phyloP scores from a whole-genome alignment of 2,888 invertebrate species.

The Limnephilus lunatus region DNA sequence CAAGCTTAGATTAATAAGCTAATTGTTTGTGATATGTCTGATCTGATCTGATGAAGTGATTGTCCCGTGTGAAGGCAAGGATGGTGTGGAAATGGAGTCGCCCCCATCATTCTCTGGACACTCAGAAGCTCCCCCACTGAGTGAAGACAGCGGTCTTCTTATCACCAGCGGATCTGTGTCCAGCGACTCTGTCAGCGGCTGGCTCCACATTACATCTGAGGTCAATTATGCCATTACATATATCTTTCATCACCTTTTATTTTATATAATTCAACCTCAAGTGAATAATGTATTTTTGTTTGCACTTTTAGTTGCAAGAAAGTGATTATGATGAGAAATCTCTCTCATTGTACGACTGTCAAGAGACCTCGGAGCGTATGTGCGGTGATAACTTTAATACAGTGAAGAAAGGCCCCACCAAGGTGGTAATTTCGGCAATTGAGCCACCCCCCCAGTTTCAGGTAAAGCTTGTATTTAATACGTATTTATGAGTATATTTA shows the following conservation, averaged over 20 bases:
- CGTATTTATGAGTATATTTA: background rate
- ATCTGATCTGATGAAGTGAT: background rate
- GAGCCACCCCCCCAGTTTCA: slow-evolving; percentile 93
- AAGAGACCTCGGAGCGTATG: slow-evolving; percentile 87
- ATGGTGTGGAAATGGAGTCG: slow-evolving; percentile 80
- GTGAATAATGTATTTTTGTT: slow-evolving; percentile 24
- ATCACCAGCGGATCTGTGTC: slow-evolving; percentile 86
- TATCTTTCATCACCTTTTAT: too few relatives aligned
- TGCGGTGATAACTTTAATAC: slow-evolving; percentile 90
- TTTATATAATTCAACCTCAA: slow-evolving; percentile 30
- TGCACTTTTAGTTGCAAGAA: slow-evolving; percentile 82
- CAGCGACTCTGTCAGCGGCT: slow-evolving; percentile 83
- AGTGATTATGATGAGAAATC: slow-evolving; percentile 89
- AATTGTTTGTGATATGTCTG: background rate
- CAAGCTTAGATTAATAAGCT: background rate
- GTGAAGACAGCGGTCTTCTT: slow-evolving; percentile 86
- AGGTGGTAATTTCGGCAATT: slow-evolving; percentile 81
- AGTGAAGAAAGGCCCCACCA: slow-evolving; percentile 86
- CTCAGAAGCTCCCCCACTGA: slow-evolving; percentile 85
- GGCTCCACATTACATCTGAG: slow-evolving; percentile 83
- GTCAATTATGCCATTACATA: slow-evolving; percentile 70
- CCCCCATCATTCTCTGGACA: slow-evolving; percentile 86
- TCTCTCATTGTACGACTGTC: slow-evolving; percentile 87
- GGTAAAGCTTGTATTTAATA: slow-evolving; percentile 70
- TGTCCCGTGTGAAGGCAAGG: slow-evolving; percentile 18